Evolutionary conservation across 2,797 vertebrate species (phyloP).

Genomic region (Scarus forsteni): DNA sequence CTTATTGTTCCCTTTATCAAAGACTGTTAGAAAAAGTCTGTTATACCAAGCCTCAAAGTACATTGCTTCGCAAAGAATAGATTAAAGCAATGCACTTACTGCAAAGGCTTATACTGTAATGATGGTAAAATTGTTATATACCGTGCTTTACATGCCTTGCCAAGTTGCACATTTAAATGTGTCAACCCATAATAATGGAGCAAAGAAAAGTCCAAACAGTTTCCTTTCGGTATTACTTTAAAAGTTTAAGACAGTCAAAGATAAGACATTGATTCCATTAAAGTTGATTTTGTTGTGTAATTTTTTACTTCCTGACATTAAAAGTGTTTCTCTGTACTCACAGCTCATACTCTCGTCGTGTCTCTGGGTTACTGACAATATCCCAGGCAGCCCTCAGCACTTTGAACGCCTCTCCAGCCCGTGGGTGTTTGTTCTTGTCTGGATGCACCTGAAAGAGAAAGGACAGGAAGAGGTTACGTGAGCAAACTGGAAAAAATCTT

Average conservation of each 20-base stretch:
- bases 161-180: not conserved
- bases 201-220: not conserved
- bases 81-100: too few species aligned
- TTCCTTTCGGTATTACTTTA: not conserved
- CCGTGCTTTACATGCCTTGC: too few species aligned
- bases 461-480: conserved; percentile 30
- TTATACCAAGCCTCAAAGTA: too few species aligned
- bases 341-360: conserved; percentile 92
- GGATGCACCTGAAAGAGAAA: conserved; percentile 90
- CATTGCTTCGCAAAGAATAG: too few species aligned
- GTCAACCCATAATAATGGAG: not conserved
- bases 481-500: conserved; percentile 27
- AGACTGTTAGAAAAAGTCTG: too few species aligned
- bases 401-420: conserved; percentile 95
- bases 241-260: not conserved
- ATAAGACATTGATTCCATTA: not conserved
- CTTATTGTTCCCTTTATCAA: too few species aligned
- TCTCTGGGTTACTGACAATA: conserved; percentile 94
- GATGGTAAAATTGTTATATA: too few species aligned
- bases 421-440: conserved; percentile 95
- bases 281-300: not conserved
- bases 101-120: too few species aligned
- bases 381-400: conserved; percentile 95
- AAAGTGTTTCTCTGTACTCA: conserved; percentile 78
- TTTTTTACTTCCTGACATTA: not conserved